Evolutionary conservation across 1,140 invertebrate species (phyloP), one percentile per base, ranked within the genome.

Genomic region (Mylabris phalerata): DNA sequence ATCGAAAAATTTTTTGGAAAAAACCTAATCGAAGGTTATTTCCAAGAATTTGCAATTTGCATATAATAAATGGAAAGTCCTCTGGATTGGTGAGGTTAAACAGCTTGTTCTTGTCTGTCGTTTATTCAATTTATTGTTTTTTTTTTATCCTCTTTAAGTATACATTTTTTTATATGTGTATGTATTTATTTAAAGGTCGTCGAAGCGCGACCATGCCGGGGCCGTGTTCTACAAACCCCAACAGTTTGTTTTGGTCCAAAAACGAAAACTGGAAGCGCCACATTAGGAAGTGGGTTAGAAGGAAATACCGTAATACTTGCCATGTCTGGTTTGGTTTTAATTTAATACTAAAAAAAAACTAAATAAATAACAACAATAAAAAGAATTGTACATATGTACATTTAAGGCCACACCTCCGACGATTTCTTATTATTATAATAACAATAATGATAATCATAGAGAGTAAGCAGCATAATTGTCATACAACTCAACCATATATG

Each of bases 241-340:
- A 32, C 32, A 32, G 45, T 47, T 51, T 55, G 50, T 55, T 60
- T 60, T 55, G 58, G 58, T 55, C 32, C 32, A 32, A 40, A 38
- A 56, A 55, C 55, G 32, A 44, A 54, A 55, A 55, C 58, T 48
- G 58, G 50, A 60, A 55, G 48, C 38, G 58, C 51, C 50, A 45
- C 50, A 55, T 56, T 59, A 50, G 62, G 59, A 61, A 64, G 50
- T 64, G 48, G 55, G 62, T 64, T 55, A 64, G 38, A 60, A 61
- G 62, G 59, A 62, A 62, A 62, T 59, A 57, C 59, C 62, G 62
- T 61, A 61, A 61, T 47, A 51, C 52, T 59, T 40, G 39, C 38
- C 55, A 39, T 42, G 9, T 48, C 9, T 32, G 32, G 32, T 32
- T 32, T 32, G 4, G 32, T 32, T 32, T 32, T 32, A 19, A 32